phyloP scores from a whole-genome alignment of 2,797 vertebrate genomes.

The Parauchenoglanis ngamensis region DNA sequence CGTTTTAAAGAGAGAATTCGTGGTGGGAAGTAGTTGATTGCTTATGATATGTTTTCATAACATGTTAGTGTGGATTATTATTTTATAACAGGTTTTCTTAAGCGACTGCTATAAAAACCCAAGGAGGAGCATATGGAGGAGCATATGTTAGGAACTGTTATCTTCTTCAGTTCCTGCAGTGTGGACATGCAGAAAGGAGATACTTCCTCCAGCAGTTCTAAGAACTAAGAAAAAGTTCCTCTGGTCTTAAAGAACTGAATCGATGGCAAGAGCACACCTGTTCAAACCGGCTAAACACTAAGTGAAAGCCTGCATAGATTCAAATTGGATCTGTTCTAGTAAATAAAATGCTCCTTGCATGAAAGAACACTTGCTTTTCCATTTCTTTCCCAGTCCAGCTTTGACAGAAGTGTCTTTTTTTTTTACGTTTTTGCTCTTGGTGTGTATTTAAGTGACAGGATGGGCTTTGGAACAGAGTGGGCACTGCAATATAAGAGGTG shows the following conservation, averaged over 20 bases:
- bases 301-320: not conserved
- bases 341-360: not conserved
- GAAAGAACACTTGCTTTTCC: not conserved
- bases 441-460: slow-evolving; percentile 73
- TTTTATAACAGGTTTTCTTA: no score
- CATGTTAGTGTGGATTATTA: no score
- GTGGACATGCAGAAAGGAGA: no score
- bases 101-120: no score
- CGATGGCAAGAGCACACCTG: not conserved
- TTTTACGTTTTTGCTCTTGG: slow-evolving; percentile 64
- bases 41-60: no score
- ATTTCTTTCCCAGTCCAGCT: slow-evolving; percentile 72
- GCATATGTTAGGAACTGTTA: no score
- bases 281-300: not conserved
- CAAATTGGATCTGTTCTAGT: not conserved
- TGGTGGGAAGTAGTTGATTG: no score
- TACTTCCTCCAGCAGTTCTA: no score
- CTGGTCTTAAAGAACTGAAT: not conserved
- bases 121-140: no score
- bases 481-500: slow-evolving; percentile 65
- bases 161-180: no score
- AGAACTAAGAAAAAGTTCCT: not conserved
- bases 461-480: slow-evolving; percentile 69
- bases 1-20: no score
- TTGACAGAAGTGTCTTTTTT: slow-evolving; percentile 81